Percentiles rank a stretch among this genome's conserved stretches.
These are phyloP conservation scores for Pristiophorus japonicus DNA, from an alignment of 2,113 vertebrate species.

Conservation along the genomic window DNA sequence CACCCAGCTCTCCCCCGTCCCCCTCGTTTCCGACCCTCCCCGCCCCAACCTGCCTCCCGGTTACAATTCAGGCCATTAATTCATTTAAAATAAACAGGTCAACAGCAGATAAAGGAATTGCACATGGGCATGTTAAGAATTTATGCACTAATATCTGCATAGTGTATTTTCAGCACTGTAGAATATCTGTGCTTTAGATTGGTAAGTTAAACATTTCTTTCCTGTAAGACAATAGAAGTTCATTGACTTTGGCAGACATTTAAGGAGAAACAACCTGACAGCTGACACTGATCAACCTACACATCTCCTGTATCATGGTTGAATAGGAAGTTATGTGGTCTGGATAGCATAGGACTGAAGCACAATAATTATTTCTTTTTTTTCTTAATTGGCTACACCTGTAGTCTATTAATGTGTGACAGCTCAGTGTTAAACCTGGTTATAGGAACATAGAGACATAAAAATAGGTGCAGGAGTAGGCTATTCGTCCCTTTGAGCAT, in stretches of 20 bases:
- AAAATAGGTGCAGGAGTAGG: too few relatives aligned
- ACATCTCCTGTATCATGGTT: neutral
- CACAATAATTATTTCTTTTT: neutral
- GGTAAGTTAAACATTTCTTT: neutral
- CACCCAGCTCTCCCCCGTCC: too few relatives aligned
- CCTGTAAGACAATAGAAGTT: neutral
- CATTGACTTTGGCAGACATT: neutral
- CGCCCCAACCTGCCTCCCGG: too few relatives aligned
- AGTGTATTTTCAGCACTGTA: neutral
- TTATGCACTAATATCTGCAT: neutral
- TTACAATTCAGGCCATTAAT: neutral
- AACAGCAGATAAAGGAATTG: neutral
- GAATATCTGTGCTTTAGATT: neutral
- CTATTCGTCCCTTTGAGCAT: too few relatives aligned
- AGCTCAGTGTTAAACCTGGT: neutral
- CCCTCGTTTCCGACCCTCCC: too few relatives aligned
- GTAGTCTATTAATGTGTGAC: neutral
- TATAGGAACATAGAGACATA: too few relatives aligned
- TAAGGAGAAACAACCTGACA: neutral
- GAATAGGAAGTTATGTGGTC: neutral
- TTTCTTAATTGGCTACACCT: constrained; percentile 4
- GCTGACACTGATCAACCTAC: neutral
- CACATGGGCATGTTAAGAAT: neutral
- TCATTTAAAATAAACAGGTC: neutral
- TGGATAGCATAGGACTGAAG: neutral